Percentiles rank a stretch among this genome's conserved stretches.
Evolutionary conservation across 2,797 vertebrate genomes (phyloP).

Genomic region (Salarias fasciatus): DNA sequence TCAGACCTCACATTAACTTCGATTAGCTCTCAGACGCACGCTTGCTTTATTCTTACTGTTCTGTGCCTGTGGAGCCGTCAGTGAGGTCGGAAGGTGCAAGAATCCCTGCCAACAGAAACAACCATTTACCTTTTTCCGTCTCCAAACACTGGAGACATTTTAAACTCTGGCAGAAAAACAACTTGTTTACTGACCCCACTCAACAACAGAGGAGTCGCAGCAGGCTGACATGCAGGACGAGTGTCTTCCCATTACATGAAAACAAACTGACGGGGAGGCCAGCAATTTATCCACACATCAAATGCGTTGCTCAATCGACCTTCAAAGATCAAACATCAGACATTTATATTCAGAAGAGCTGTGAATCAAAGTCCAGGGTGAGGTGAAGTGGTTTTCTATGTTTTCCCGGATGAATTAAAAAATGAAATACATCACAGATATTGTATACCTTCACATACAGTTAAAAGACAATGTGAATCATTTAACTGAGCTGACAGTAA

Average conservation of each 20-base stretch:
- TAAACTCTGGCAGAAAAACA: slow-evolving; percentile 1
- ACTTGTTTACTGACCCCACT: slow-evolving; percentile 43
- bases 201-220: slow-evolving; percentile 19
- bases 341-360: slow-evolving; percentile 24
- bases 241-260: slow-evolving; percentile 52
- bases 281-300: slow-evolving; percentile 60
- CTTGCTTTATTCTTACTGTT: slow-evolving; percentile 10
- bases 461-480: background rate
- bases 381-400: slow-evolving; percentile 2
- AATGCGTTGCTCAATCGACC: slow-evolving; percentile 44
- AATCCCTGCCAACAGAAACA: slow-evolving; percentile 2
- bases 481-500: background rate
- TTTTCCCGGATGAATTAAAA: slow-evolving; percentile 11
- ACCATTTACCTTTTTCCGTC: slow-evolving; percentile 1
- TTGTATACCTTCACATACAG: too few species aligned
- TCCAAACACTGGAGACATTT: background rate
- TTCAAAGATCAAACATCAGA: slow-evolving; percentile 60
- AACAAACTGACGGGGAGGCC: slow-evolving; percentile 18
- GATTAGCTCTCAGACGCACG: slow-evolving; percentile 17
- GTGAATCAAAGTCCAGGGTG: slow-evolving; percentile 20
- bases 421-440: too few species aligned
- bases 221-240: slow-evolving; percentile 4
- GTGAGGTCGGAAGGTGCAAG: background rate
- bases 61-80: background rate
- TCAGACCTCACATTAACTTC: slow-evolving; percentile 26